phyloP scores from a whole-genome alignment of 2,797 vertebrate genomes.

The Spinus olivaceus region DNA sequence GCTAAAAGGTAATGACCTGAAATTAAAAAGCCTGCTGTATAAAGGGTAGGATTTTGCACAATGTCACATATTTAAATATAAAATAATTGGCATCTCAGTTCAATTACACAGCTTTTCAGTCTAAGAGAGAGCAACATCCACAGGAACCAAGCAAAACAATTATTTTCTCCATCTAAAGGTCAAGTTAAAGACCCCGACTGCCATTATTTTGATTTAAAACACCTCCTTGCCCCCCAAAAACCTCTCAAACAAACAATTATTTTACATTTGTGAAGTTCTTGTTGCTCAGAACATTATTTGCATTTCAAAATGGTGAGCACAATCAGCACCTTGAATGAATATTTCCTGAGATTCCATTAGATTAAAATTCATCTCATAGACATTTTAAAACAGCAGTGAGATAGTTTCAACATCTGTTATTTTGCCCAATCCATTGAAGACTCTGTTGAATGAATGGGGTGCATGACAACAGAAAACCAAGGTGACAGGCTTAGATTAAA shows the following conservation, averaged over 20 bases:
- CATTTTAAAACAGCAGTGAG: background rate
- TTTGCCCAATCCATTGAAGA: background rate
- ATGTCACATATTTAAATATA: background rate
- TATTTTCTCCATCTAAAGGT: slow-evolving; percentile 17
- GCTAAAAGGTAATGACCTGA: background rate
- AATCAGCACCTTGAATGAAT: background rate
- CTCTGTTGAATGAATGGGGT: background rate
- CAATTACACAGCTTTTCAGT: background rate
- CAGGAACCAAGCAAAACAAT: background rate
- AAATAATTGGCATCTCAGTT: slow-evolving; percentile 28
- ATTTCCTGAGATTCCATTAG: background rate
- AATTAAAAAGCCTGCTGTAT: background rate
- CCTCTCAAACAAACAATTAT: background rate
- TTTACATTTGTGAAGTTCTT: background rate
- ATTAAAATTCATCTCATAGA: background rate
- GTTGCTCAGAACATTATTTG: background rate
- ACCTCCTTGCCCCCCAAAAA: background rate
- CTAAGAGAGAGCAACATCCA: background rate
- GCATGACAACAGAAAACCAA: slow-evolving; percentile 26
- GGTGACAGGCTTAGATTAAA: slow-evolving; percentile 54
- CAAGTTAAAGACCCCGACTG: background rate
- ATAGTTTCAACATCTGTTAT: slow-evolving; percentile 18
- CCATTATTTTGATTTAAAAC: slow-evolving; percentile 1
- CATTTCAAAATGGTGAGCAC: background rate
- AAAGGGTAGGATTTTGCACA: background rate